Evolutionary conservation across 2,888 invertebrate species (phyloP), one percentile per base, ranked within the genome.

Genomic region (Parnassius apollo): DNA sequence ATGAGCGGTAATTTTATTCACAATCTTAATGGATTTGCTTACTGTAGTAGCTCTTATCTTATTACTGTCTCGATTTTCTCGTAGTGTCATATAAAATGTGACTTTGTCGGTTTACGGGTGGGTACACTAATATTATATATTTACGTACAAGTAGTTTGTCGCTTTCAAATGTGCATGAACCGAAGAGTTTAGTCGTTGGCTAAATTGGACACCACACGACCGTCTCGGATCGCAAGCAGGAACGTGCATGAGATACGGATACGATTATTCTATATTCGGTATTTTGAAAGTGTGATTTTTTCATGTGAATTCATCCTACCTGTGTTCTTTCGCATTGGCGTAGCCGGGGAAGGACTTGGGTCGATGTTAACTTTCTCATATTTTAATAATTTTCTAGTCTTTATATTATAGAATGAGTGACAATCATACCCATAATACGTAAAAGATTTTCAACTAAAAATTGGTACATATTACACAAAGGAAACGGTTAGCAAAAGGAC

Each of bases 21-120:
- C 86, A 87, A 88, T 84, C 86, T 87, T 85, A 85, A 88, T 90
- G 90, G 89, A 90, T 86, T 90, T 82, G 90, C 90, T 90, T 89
- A 85, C 76, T 88, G 89, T 89, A 89, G 90, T 90, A 87, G 90
- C 88, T 90, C 90, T 62, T 88, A 81, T 85, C 85, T 88, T 83
- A 85, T 88, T 84, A 86, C 88, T 88, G 89, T 90, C 87, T 89
- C 89, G 86, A 87, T 85, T 86, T 87, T 86, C 86, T 88, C 82
- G 88, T 89, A 89, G 90, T 88, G 62, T 88, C 85, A 83, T 83
- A 76, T 77, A 70, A 49, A 13, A 76, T 76, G 83, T 82, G 85
- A 84, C 81, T 75, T 72, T 85, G 86, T 87, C 89, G 88, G 87
- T 87, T 82, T 72, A 83, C 82, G 90, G 90, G 89, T 91, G 90